Conservation (phyloP, 2,888 invertebrate genomes). For the Tribolium freemani region DNA sequence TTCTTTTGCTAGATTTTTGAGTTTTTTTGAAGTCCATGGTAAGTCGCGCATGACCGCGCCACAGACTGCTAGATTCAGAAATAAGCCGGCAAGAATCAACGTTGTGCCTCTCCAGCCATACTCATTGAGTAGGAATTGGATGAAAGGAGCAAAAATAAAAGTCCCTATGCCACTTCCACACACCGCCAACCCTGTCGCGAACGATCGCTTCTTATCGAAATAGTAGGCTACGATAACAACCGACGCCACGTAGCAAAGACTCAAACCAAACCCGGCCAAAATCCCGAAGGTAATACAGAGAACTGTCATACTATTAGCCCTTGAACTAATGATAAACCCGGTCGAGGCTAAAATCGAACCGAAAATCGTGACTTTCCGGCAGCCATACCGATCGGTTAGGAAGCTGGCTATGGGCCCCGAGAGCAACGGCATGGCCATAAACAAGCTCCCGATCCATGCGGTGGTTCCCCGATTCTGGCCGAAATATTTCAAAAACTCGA, state of each 20-base stretch:
- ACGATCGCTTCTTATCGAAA: constrained; percentile 86
- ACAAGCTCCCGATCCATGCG: constrained; percentile 90
- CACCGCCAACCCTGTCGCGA: constrained; percentile 89
- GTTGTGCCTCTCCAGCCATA: constrained; percentile 90
- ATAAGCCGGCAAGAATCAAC: constrained; percentile 84
- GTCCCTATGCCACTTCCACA: constrained; percentile 92
- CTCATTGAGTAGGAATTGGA: constrained; percentile 79
- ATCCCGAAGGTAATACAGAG: constrained; percentile 88
- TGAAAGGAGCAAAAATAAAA: constrained; percentile 87
- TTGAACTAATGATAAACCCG: constrained; percentile 85
- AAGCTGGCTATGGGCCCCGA: constrained; percentile 90
- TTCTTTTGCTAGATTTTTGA: constrained; percentile 75
- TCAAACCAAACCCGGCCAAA: constrained; percentile 86
- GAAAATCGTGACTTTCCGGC: constrained; percentile 82
- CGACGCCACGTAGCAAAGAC: constrained; percentile 90
- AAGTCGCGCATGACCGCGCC: constrained; percentile 86
- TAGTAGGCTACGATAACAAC: constrained; percentile 93
- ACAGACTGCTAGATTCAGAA: constrained; percentile 86
- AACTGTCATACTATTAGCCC: constrained; percentile 81
- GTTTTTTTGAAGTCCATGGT: constrained; percentile 76
- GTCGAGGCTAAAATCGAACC: constrained; percentile 82
- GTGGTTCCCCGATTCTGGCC: constrained; percentile 88
- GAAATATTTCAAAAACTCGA: constrained; percentile 88
- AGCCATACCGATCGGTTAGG: constrained; percentile 86
- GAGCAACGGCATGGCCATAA: constrained; percentile 91